Conservation (phyloP, 2,797 vertebrate species). For the Sebastes kiyomatsui region DNA sequence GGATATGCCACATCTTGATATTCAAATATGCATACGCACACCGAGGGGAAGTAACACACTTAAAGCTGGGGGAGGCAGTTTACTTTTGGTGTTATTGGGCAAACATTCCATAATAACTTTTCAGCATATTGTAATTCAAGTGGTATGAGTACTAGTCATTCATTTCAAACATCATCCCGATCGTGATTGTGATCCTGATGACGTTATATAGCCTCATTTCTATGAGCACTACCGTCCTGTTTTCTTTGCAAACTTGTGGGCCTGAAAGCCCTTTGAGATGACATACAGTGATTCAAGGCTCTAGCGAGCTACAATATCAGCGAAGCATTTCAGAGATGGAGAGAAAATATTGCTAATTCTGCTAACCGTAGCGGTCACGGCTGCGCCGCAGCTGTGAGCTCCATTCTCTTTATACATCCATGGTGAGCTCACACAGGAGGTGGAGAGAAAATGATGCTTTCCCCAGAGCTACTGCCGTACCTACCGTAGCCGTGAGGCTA, state of each 20-base stretch:
- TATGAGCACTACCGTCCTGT: neutral
- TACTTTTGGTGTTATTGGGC: neutral
- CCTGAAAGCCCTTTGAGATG: neutral
- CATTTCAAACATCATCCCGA: neutral
- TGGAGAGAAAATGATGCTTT: neutral
- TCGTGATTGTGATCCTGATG: neutral
- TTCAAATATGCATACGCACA: constrained; percentile 2
- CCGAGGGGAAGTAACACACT: neutral
- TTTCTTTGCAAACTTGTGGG: neutral
- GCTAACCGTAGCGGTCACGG: neutral
- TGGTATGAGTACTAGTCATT: neutral
- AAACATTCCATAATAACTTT: neutral
- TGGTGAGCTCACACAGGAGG: neutral
- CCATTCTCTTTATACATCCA: neutral
- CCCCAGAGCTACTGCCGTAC: neutral
- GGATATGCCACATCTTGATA: neutral
- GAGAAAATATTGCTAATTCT: neutral
- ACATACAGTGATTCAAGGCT: neutral
- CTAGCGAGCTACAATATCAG: neutral
- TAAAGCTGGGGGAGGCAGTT: neutral
- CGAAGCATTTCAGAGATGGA: neutral
- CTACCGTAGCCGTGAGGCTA: neutral
- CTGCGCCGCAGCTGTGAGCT: neutral
- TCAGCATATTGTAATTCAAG: neutral
- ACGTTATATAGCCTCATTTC: neutral